Percentiles rank a stretch among this genome's conserved stretches.
These are phyloP conservation scores for Parauchenoglanis punctatus DNA, from an alignment of 2,797 vertebrate genomes.

Conservation along the genomic window DNA sequence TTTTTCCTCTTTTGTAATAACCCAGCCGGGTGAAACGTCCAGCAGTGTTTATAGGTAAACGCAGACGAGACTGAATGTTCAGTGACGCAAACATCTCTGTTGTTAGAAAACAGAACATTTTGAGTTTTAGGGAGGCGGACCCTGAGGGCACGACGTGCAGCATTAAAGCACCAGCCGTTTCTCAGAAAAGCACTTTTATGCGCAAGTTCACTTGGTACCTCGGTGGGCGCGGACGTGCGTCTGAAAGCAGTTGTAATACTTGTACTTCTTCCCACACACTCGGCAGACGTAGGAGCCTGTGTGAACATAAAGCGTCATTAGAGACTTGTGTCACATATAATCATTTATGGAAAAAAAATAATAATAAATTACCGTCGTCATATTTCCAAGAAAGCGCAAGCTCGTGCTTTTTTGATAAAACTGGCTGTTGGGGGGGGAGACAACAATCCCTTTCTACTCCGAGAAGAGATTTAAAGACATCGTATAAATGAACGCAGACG, in stretches of 20 bases:
- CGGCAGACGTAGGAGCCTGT: conserved; percentile 97
- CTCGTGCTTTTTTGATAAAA: not conserved
- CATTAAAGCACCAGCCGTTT: not conserved
- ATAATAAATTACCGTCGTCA: not conserved
- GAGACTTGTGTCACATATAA: not conserved
- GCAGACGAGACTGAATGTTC: not conserved
- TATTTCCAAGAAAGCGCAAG: not conserved
- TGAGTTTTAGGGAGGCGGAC: not conserved
- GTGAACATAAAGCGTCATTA: conserved; percentile 62
- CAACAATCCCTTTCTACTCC: not conserved
- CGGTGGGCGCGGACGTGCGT: conserved; percentile 95
- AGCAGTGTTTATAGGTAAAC: not conserved
- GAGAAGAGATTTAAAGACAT: not conserved
- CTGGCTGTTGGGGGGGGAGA: not conserved
- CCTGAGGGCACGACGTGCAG: not conserved
- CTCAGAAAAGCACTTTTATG: not conserved
- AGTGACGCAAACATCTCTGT: not conserved
- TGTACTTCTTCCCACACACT: conserved; percentile 98
- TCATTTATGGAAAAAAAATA: not conserved
- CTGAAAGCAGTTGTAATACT: conserved; percentile 99
- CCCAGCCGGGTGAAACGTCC: not conserved
- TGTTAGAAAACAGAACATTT: not conserved
- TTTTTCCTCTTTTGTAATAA: not conserved
- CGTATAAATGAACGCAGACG: too few relatives aligned
- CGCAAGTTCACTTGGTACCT: conserved; percentile 72